Percentiles rank a stretch among this genome's conserved stretches.
These are phyloP conservation scores for Arizona elegans DNA, from an alignment of 2,113 vertebrate genomes.

Conservation along the genomic window DNA sequence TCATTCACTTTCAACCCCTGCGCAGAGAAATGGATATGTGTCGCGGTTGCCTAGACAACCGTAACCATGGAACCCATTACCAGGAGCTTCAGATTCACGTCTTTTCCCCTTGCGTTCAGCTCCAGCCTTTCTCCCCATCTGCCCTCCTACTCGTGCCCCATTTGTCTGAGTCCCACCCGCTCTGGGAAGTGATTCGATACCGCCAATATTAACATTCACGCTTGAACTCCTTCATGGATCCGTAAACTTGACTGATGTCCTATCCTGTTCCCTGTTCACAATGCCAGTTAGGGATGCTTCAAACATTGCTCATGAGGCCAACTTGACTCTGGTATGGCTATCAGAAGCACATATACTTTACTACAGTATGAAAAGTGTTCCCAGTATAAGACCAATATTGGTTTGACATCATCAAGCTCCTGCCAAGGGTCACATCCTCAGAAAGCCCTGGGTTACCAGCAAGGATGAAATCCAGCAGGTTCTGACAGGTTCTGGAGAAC, in stretches of 20 bases:
- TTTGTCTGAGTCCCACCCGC: not conserved
- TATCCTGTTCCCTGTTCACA: not conserved
- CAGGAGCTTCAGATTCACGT: slow-evolving; percentile 57
- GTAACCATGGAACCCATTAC: slow-evolving; percentile 64
- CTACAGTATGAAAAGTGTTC: not conserved
- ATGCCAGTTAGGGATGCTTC: not conserved
- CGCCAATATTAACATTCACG: slow-evolving; percentile 11
- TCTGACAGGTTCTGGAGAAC: too few relatives aligned
- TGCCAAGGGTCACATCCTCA: not conserved
- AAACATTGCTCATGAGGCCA: not conserved
- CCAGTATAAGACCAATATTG: too few relatives aligned
- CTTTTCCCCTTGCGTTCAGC: slow-evolving; percentile 23
- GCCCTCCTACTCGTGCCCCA: not conserved
- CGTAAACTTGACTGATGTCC: slow-evolving; percentile 14
- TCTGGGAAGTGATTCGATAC: slow-evolving; percentile 1
- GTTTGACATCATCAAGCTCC: not conserved
- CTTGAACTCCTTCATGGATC: slow-evolving; percentile 6
- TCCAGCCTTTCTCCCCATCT: slow-evolving; percentile 26
- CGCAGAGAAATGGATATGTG: slow-evolving; percentile 24
- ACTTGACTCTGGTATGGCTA: not conserved
- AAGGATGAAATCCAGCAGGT: too few relatives aligned
- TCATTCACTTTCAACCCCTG: slow-evolving; percentile 63
- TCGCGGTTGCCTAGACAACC: slow-evolving; percentile 63
- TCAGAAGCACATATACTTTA: not conserved
- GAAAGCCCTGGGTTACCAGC: not conserved